Base-by-base conservation (phyloP, 2,797 vertebrate species). In the Anguilla pacifica region DNA sequence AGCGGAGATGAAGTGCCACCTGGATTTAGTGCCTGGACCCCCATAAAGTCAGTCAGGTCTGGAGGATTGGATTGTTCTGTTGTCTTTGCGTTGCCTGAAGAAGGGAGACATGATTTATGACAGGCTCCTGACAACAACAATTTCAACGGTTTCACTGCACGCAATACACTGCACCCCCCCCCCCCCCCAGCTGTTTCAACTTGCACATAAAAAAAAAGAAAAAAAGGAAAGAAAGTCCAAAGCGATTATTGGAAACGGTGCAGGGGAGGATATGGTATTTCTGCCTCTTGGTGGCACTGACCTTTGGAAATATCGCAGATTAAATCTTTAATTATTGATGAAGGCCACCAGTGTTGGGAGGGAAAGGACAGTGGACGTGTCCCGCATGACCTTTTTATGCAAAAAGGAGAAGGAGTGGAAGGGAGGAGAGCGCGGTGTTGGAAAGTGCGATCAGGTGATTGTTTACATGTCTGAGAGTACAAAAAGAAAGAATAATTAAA, bases 271-370 rank as follows among this genome's bases (percentile, higher is more conserved):
- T 91, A 89, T 93, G 95, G 91, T 94, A 94, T 96, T 95, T 95
- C 93, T 95, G 92, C 96, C 94, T 96, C 96, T 97, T 96, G 97
- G 95, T 95, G 94, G 94, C 90, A 92, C 92, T 97, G 97, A 97
- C 97, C 98, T 98, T 95, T 88, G 35, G 93, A 98, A 98, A 98
- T 97, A 98, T 96, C 97, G 97, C 95, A 96, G 96, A 98, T 97
- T 97, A 97, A 95, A 96, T 97, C 97, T 96, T 97, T 97, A 97
- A 98, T 98, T 97, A 98, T 97, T 98, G 97, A 98, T 97, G 97
- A 96, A 95, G 94, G 94, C 87, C 10, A 74, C 92, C 87, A 91
- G 94, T 92, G 92, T 94, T 95, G 94, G 95, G 95, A 94, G 94
- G 89, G 95, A 93, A 91, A 90, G 89, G 91, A 92, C 81, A 88